phyloP scores from a whole-genome alignment of 2,113 vertebrate genomes.

The Tupaia tana region DNA sequence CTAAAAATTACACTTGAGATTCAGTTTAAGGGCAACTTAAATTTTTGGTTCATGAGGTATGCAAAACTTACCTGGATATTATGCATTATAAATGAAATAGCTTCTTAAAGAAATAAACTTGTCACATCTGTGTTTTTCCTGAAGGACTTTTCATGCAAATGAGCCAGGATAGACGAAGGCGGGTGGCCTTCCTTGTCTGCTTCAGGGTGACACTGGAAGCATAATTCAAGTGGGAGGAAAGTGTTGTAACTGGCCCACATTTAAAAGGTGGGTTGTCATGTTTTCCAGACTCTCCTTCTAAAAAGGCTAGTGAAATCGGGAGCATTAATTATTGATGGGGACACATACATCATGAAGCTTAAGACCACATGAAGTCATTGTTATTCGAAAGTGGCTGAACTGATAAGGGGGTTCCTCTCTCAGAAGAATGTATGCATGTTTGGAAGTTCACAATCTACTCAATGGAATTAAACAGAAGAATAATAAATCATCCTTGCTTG shows the following conservation, averaged over 20 bases:
- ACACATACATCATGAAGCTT: slow-evolving; percentile 32
- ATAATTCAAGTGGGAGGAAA: background rate
- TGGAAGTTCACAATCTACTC: slow-evolving; percentile 65
- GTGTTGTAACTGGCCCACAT: background rate
- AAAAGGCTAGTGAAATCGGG: background rate
- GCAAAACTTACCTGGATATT: slow-evolving; percentile 68
- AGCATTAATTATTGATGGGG: background rate
- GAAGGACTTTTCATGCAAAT: background rate
- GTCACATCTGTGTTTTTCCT: background rate
- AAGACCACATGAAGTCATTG: background rate
- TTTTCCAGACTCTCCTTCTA: background rate
- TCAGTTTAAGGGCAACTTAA: slow-evolving; percentile 73
- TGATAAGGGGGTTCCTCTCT: slow-evolving; percentile 71
- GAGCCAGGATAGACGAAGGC: background rate
- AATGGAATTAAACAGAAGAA: slow-evolving; percentile 70
- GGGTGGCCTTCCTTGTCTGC: background rate
- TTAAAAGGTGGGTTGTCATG: background rate
- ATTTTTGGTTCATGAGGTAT: slow-evolving; percentile 66
- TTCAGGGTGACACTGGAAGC: background rate
- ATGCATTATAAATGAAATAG: slow-evolving; percentile 53
- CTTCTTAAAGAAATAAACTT: slow-evolving; percentile 13
- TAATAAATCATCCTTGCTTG: slow-evolving; percentile 77
- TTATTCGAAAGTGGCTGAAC: slow-evolving; percentile 35
- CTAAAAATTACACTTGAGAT: slow-evolving; percentile 82
- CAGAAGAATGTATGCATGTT: slow-evolving; percentile 71